Percentiles rank a stretch among this genome's conserved stretches.
Evolutionary conservation across 2,888 invertebrate genomes (phyloP).

Genomic region (Nymphalis c-album): DNA sequence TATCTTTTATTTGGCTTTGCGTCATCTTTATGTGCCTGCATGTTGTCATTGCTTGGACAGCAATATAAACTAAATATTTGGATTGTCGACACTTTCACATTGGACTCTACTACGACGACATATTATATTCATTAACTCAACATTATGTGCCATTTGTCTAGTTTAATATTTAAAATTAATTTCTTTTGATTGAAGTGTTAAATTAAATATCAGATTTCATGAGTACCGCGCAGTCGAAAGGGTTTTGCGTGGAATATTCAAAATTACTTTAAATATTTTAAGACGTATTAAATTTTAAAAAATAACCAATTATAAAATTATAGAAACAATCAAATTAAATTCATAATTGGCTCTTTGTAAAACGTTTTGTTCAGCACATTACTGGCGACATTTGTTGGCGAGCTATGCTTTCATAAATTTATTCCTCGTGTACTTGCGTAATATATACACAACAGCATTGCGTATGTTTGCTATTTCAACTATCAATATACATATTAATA

Average conservation of each 20-base stretch:
- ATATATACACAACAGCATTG: slow-evolving; percentile 15
- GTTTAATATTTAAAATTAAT: no score
- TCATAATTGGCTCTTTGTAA: slow-evolving; percentile 14
- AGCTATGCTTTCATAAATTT: slow-evolving; percentile 18
- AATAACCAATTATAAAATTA: not conserved
- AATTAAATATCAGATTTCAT: not conserved
- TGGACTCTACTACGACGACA: no score
- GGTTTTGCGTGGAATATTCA: not conserved
- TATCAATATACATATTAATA: not conserved
- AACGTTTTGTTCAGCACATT: slow-evolving; percentile 12
- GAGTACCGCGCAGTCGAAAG: slow-evolving; percentile 14
- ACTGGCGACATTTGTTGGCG: slow-evolving; percentile 10
- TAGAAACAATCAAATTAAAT: slow-evolving; percentile 10
- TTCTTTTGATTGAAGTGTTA: no score
- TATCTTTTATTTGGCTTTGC: no score
- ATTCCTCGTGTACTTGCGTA: slow-evolving; percentile 7
- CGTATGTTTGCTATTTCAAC: slow-evolving; percentile 11
- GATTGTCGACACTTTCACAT: no score
- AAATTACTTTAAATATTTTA: not conserved
- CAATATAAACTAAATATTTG: no score
- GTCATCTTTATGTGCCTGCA: no score
- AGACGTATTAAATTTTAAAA: no score
- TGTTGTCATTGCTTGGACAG: no score
- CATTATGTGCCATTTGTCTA: no score
- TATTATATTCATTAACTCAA: no score